phyloP scores from a whole-genome alignment of 2,797 vertebrate species.

The Myotis planiceps region DNA sequence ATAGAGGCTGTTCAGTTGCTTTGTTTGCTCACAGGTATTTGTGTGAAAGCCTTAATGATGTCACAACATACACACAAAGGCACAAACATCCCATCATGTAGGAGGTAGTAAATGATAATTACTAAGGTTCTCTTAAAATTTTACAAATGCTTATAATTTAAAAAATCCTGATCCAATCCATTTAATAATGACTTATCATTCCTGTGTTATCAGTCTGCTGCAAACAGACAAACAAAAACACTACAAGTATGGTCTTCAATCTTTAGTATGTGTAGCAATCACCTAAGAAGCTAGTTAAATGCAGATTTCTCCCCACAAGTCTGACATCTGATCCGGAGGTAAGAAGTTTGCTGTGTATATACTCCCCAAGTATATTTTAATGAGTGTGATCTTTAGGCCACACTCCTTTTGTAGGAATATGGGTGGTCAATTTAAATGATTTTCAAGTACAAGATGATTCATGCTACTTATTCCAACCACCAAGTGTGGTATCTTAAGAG shows the following conservation, averaged over 20 bases:
- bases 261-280: background rate
- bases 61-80: background rate
- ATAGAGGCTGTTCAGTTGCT: background rate
- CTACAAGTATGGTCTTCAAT: background rate
- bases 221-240: background rate
- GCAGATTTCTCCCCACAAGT: background rate
- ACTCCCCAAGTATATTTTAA: background rate
- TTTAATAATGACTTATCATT: background rate
- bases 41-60: background rate
- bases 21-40: background rate
- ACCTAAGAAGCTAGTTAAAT: background rate
- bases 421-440: background rate
- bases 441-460: background rate
- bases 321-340: background rate
- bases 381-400: background rate
- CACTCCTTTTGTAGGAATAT: background rate
- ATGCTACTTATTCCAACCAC: background rate
- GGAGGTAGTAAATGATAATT: background rate
- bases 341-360: background rate
- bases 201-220: background rate
- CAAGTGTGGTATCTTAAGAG: background rate
- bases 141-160: background rate
- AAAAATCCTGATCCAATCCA: background rate
- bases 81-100: background rate
- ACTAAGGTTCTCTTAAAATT: background rate